Base-by-base conservation (phyloP, 2,797 vertebrate species). In the Brachyrhaphis roseni region DNA sequence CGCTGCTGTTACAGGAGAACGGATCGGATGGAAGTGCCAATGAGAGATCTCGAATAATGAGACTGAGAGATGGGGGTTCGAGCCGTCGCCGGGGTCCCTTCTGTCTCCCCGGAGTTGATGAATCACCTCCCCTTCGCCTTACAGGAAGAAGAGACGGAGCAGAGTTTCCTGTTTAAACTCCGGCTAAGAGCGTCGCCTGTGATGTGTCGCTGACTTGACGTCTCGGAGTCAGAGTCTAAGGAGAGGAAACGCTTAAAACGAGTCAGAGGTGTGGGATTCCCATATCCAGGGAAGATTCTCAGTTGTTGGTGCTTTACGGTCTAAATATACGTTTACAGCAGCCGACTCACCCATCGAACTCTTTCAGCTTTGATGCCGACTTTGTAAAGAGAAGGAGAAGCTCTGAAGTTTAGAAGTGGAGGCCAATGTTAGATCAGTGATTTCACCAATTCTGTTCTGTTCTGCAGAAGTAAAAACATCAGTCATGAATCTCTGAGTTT, bases 1-100 rank as follows among this genome's bases (percentile, higher is more conserved):
- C 26, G 12, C 68, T 16, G 55, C 75, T 46, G 71, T 74, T 72
- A 1, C 15, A 41, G 74, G 74, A 78, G 83, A 81, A 41, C 79
- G 68, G 51, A 72, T 82, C 41, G 39, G 23, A 80, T 1, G 74
- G 74, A 76, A 34, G 82, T 71, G 68, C 76, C 70, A 80, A 72
- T 73, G 83, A 92, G 88, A 68, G 84, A 91, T 91, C 78, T 79
- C 3, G 59, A 73, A 73, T 91, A 91, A 92, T 87, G 82, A 87
- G 86, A 81, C 83, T 76, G 85, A 28, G 86, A 87, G 88, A 81
- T 84, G 49, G 49, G 49, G 49, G 82, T 87, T 89, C 86, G 82
- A 73, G 82, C 75, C 86, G 91, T 90, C 85, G 88, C 88, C 76
- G 39, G 72, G 72, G 28, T 43, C 85, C 20, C 20, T 46, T 75